phyloP scores from a whole-genome alignment of 2,888 invertebrate species.

The Lepidonotus clava region DNA sequence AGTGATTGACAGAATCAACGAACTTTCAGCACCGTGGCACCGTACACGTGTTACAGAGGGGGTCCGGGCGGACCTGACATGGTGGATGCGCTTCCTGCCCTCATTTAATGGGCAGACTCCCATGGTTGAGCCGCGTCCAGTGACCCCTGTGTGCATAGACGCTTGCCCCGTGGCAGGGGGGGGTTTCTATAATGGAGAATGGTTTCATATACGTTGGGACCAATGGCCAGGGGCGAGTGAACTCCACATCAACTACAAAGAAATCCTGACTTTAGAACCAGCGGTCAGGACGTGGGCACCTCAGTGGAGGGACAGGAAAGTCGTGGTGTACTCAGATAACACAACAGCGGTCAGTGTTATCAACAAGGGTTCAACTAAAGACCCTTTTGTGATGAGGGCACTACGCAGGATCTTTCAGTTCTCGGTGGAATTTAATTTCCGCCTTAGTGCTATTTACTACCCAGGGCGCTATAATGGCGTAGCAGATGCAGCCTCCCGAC shows the following conservation, averaged over 20 bases:
- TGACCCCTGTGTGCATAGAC: not conserved
- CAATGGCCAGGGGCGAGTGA: not conserved
- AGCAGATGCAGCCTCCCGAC: not conserved
- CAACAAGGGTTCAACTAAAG: constrained; percentile 43
- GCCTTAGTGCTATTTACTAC: not conserved
- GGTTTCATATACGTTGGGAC: not conserved
- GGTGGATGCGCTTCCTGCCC: not conserved
- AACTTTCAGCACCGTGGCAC: not conserved
- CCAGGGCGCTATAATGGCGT: not conserved
- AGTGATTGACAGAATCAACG: not conserved
- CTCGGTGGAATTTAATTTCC: not conserved
- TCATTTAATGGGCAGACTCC: constrained; percentile 19
- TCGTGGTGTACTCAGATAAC: constrained; percentile 45
- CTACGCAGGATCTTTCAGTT: not conserved
- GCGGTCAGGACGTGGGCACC: constrained; percentile 31
- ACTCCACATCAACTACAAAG: constrained; percentile 43
- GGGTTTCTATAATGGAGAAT: not conserved
- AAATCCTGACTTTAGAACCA: not conserved
- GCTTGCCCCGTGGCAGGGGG: not conserved
- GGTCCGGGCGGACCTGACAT: not conserved
- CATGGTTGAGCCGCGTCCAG: not conserved
- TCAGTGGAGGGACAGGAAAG: constrained; percentile 5
- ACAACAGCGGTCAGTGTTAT: constrained; percentile 10
- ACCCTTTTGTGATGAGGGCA: not conserved
- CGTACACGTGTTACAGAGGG: not conserved